Evolutionary conservation across 1,140 invertebrate genomes (phyloP).

Genomic region (Drosophila equinoxialis): DNA sequence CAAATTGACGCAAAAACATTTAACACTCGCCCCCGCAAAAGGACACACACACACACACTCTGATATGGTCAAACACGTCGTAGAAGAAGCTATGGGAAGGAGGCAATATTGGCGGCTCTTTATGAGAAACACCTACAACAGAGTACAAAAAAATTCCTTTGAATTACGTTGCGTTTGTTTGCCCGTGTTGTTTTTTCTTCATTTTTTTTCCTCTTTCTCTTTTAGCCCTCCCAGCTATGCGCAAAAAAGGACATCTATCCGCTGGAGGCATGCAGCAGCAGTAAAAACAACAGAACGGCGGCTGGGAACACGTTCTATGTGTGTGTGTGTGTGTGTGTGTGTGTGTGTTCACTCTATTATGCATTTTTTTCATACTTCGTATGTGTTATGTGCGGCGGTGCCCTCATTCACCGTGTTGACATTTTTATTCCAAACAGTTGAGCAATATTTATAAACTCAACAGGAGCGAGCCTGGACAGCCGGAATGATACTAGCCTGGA

Average conservation of each 20-base stretch:
- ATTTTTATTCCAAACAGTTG: conserved; percentile 77
- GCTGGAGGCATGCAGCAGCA: conserved; percentile 18
- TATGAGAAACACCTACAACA: conserved; percentile 57
- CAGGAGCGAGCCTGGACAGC: not conserved
- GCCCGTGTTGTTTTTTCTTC: conserved; percentile 9
- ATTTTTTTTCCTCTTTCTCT: conserved; percentile 25
- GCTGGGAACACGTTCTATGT: conserved; percentile 28
- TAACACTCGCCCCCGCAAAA: conserved; percentile 52
- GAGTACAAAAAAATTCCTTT: conserved; percentile 70
- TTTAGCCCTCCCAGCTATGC: conserved; percentile 61
- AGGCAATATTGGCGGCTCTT: conserved; percentile 53
- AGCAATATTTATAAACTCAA: conserved; percentile 72
- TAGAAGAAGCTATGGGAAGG: not conserved
- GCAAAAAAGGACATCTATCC: conserved; percentile 75
- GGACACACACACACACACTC: conserved; percentile 22
- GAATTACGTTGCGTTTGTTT: conserved; percentile 59
- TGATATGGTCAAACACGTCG: conserved; percentile 48
- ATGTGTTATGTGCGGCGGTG: conserved; percentile 33
- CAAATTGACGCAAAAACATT: conserved; percentile 80
- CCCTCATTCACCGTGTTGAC: conserved; percentile 68
- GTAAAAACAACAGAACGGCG: not conserved
- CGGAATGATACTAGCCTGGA: not conserved
- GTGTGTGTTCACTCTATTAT: conserved; percentile 65
- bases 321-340: no score
- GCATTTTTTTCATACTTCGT: conserved; percentile 51